phyloP scores from a whole-genome alignment of 2,888 invertebrate genomes.

The Erebia palarica region DNA sequence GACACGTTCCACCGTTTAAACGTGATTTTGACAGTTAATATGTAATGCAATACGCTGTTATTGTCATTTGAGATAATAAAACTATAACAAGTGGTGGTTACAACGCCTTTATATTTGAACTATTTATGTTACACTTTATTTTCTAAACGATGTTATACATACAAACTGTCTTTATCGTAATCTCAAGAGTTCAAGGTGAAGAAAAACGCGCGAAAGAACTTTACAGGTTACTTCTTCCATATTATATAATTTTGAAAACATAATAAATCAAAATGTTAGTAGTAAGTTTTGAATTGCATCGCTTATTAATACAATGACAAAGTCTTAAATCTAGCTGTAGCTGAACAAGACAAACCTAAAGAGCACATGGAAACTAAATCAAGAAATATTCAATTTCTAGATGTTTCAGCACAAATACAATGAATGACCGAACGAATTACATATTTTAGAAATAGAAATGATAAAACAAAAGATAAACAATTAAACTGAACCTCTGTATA shows the following conservation, averaged over 20 bases:
- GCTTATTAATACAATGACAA: no score
- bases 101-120: neutral
- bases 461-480: conserved; percentile 26
- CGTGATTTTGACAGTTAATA: conserved; percentile 24
- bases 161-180: neutral
- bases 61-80: conserved; percentile 12
- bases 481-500: conserved; percentile 22
- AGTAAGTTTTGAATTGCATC: no score
- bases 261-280: no score
- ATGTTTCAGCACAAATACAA: neutral
- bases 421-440: neutral
- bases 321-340: no score
- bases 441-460: neutral
- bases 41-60: conserved; percentile 13
- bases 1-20: conserved; percentile 29
- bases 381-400: neutral
- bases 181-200: neutral
- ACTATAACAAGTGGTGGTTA: neutral
- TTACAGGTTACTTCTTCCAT: neutral
- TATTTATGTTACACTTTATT: neutral
- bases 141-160: neutral
- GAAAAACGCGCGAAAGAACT: neutral
- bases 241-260: neutral
- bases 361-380: neutral
- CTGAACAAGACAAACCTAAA: neutral